phyloP scores from a whole-genome alignment of 1,140 invertebrate genomes.

The Heliconius congener region DNA sequence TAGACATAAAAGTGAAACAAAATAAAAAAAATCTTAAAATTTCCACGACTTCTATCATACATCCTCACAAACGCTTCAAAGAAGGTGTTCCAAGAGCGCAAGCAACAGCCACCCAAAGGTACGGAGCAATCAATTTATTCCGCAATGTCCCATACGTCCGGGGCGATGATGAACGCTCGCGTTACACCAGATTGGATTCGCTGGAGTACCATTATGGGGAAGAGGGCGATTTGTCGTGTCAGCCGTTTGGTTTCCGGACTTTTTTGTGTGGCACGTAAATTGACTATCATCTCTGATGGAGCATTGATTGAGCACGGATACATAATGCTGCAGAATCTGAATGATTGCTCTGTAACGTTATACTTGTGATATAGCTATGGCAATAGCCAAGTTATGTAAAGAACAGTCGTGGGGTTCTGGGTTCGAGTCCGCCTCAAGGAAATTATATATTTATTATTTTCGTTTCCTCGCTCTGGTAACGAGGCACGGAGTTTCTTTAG shows the following conservation, averaged over 20 bases:
- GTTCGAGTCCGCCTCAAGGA: too few relatives aligned
- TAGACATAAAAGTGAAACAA: not conserved
- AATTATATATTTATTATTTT: too few relatives aligned
- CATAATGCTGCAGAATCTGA: constrained; percentile 11
- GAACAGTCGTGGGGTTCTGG: too few relatives aligned
- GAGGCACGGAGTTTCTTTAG: too few relatives aligned
- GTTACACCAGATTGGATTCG: constrained; percentile 38
- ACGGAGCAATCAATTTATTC: not conserved
- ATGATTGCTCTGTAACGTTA: not conserved
- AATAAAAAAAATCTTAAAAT: too few relatives aligned
- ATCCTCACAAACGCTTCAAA: not conserved
- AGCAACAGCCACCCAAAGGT: not conserved
- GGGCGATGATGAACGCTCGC: constrained; percentile 34
- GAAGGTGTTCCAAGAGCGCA: not conserved
- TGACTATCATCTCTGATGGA: constrained; percentile 36
- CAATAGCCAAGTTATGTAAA: too few relatives aligned
- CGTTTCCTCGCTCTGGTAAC: too few relatives aligned
- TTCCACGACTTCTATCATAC: too few relatives aligned
- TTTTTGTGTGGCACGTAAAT: constrained; percentile 38
- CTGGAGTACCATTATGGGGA: constrained; percentile 41
- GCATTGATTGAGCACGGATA: constrained; percentile 24
- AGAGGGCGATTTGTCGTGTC: constrained; percentile 48
- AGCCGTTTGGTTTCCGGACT: constrained; percentile 34
- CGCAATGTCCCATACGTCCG: constrained; percentile 2
- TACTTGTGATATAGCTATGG: too few relatives aligned